phyloP scores from a whole-genome alignment of 2,888 invertebrate species.

The Leptarthrus brevirostris region DNA sequence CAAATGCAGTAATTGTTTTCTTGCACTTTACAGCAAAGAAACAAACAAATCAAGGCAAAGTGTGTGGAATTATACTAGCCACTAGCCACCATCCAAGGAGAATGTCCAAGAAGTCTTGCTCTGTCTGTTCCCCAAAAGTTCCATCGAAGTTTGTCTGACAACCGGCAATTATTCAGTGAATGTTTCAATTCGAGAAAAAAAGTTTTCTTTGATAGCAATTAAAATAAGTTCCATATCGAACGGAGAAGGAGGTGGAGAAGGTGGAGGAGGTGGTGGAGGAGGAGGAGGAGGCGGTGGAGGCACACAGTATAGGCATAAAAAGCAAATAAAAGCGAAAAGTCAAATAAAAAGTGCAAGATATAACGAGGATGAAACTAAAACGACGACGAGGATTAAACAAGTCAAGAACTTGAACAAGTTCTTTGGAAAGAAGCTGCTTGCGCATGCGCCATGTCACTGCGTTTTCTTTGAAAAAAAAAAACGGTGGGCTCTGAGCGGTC shows the following conservation, averaged over 20 bases:
- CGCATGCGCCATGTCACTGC: constrained; percentile 32
- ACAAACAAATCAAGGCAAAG: constrained; percentile 10
- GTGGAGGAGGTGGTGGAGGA: too few relatives aligned
- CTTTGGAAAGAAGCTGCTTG: constrained; percentile 12
- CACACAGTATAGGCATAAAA: not conserved
- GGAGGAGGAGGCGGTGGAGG: too few relatives aligned
- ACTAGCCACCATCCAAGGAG: too few relatives aligned
- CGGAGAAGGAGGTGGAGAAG: too few relatives aligned
- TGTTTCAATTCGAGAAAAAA: too few relatives aligned
- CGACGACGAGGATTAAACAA: constrained; percentile 27
- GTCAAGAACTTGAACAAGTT: constrained; percentile 35
- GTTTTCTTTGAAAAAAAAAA: constrained; percentile 4
- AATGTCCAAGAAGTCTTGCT: too few relatives aligned
- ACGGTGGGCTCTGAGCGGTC: too few relatives aligned
- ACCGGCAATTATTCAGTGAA: too few relatives aligned
- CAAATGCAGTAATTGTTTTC: constrained; percentile 16
- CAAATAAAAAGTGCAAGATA: constrained; percentile 27
- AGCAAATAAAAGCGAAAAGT: constrained; percentile 16
- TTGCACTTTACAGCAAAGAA: too few relatives aligned
- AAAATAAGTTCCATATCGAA: not conserved
- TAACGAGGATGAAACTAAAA: constrained; percentile 32
- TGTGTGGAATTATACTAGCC: not conserved
- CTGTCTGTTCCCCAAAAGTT: too few relatives aligned
- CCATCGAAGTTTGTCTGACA: too few relatives aligned
- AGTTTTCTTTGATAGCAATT: constrained; percentile 2